Evolutionary conservation across 2,113 vertebrate species (phyloP).

Genomic region (Rutilus rutilus): DNA sequence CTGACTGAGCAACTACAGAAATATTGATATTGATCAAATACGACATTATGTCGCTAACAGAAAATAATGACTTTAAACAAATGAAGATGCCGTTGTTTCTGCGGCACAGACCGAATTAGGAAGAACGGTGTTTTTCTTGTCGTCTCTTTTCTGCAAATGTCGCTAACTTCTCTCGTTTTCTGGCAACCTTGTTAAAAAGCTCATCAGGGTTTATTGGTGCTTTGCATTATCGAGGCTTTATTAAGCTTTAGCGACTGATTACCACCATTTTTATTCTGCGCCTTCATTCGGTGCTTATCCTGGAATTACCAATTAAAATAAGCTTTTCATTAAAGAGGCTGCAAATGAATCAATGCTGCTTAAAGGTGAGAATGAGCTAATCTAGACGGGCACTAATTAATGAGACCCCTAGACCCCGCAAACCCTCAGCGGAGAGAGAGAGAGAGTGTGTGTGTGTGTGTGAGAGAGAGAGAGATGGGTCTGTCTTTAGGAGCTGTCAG

Average conservation of each 20-base stretch:
- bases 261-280: slow-evolving; percentile 61
- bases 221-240: slow-evolving; percentile 62
- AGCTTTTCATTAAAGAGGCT: slow-evolving; percentile 76
- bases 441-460: too few species aligned
- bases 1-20: too few species aligned
- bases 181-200: slow-evolving; percentile 58
- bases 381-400: slow-evolving; percentile 61
- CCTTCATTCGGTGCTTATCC: slow-evolving; percentile 72
- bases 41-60: not conserved
- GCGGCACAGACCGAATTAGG: too few species aligned
- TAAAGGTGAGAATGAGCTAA: slow-evolving; percentile 59
- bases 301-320: slow-evolving; percentile 73
- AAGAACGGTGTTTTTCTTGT: not conserved
- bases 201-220: slow-evolving; percentile 69
- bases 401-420: slow-evolving; percentile 43
- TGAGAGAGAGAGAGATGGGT: not conserved
- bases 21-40: too few species aligned
- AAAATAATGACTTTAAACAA: too few species aligned
- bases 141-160: slow-evolving; percentile 25
- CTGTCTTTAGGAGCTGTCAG: slow-evolving; percentile 9
- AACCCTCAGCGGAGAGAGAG: slow-evolving; percentile 8
- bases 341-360: slow-evolving; percentile 70
- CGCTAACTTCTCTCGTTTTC: slow-evolving; percentile 36
- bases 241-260: slow-evolving; percentile 57
- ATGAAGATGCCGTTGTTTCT: not conserved